Base-by-base conservation (phyloP, 2,797 vertebrate genomes). In the Chanos chanos region DNA sequence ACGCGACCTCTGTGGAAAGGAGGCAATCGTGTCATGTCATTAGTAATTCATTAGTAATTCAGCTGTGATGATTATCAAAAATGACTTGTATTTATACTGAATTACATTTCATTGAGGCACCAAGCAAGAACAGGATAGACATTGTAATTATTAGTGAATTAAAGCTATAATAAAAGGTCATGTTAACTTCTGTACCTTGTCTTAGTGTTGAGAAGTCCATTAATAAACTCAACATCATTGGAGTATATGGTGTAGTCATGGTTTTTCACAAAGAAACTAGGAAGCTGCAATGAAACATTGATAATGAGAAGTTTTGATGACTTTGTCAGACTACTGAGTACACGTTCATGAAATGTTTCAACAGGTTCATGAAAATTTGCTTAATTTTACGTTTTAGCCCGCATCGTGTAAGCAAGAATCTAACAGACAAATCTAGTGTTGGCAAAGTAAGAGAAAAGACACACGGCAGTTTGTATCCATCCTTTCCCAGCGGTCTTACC, bases 201-300 rank as follows among this genome's bases (percentile, higher is more conserved):
- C 54, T 81, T 93, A 0, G 87, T 77, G 21, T 89, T 89, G 18
- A 95, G 66, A 53, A 90, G 81, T 47, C 86, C 88, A 18, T 92
- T 94, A 83, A 95, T 83, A 75, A 97, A 96, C 48, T 94, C 93
- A 31, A 97, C 36, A 25, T 97, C 90, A 1, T 52, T 68, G 0
- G 92, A 88, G 75, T 97, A 96, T 59, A 96, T 86, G 43, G 54
- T 70, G 55, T 90, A 95, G 68, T 97, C 91, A 0, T 92, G 93
- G 12, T 66, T 80, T 70, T 85, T 90, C 73, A 79, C 27, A 39
- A 97, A 91, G 77, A 97, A 90, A 45, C 54, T 79, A 10, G 94
- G 94, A 48, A 97, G 84, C 94, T 97, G 80, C 22, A 82, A 81
- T 30, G 64, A 16, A 80, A 68, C 24, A 4, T 4, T 12, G 1